A percentile compares a stretch with the other conserved stretches of the same genome.
Conservation (phyloP, 2,888 invertebrate genomes). For the Cacoxenus indagator region DNA sequence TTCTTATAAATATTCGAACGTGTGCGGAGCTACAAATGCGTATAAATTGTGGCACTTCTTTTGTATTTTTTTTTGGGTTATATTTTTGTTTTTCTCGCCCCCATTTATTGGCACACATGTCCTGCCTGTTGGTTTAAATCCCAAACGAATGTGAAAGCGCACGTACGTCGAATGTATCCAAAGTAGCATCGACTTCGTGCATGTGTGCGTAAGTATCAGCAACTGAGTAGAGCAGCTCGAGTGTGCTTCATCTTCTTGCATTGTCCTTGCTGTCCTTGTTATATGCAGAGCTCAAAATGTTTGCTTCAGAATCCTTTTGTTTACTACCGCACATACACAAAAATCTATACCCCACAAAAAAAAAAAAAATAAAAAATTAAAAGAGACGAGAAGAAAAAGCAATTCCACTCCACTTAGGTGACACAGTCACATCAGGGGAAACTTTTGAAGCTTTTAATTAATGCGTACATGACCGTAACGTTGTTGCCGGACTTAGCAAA, state of each 20-base stretch:
- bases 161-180: slow-evolving; percentile 48
- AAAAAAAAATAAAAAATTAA: slow-evolving; percentile 31
- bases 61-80: neutral
- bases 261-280: slow-evolving; percentile 8
- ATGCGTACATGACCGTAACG: slow-evolving; percentile 62
- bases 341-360: slow-evolving; percentile 34
- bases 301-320: slow-evolving; percentile 2
- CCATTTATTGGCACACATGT: slow-evolving; percentile 31
- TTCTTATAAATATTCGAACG: neutral
- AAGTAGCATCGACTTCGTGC: neutral
- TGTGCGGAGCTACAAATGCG: slow-evolving; percentile 46
- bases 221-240: neutral
- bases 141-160: slow-evolving; percentile 55
- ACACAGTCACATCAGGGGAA: neutral
- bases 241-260: slow-evolving; percentile 11
- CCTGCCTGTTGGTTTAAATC: slow-evolving; percentile 38
- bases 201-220: neutral
- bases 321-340: slow-evolving; percentile 21
- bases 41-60: neutral
- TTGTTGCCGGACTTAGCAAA: slow-evolving; percentile 52
- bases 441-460: slow-evolving; percentile 63
- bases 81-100: slow-evolving; percentile 50
- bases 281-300: slow-evolving; percentile 2
- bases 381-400: neutral
- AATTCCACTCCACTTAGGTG: neutral